Evolutionary conservation across 2,113 vertebrate species (phyloP).

Genomic region (Glareola pratincola): DNA sequence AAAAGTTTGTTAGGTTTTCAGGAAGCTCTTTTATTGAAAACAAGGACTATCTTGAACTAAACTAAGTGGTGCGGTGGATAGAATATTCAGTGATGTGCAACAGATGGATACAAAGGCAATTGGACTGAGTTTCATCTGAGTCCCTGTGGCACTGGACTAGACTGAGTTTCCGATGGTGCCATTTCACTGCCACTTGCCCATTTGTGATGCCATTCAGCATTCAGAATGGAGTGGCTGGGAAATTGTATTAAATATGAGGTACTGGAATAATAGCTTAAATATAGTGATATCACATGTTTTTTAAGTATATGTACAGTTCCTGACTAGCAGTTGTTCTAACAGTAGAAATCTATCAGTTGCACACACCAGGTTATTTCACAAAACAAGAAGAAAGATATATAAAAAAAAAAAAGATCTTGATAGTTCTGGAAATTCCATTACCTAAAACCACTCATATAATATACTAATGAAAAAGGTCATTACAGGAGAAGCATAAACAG

Average conservation of each 20-base stretch:
- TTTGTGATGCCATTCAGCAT: not conserved
- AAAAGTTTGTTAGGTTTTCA: not conserved
- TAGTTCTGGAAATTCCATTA: not conserved
- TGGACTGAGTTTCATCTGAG: not conserved
- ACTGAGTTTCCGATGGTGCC: not conserved
- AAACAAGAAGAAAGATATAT: not conserved
- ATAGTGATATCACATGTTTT: not conserved
- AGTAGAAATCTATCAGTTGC: not conserved
- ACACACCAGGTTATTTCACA: not conserved
- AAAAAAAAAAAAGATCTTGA: not conserved
- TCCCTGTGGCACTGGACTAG: not conserved
- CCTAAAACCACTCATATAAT: not conserved
- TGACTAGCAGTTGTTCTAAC: not conserved
- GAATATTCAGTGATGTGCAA: not conserved
- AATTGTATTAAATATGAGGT: not conserved
- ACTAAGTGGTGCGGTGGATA: not conserved
- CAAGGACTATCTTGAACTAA: not conserved
- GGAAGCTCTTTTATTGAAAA: not conserved
- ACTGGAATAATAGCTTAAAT: not conserved
- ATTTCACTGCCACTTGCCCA: not conserved
- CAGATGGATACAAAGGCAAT: not conserved
- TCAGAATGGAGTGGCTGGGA: not conserved
- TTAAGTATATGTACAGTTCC: not conserved
- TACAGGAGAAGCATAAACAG: not conserved
- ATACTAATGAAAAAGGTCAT: not conserved